Evolutionary conservation across 1,140 invertebrate species (phyloP), one percentile per base, ranked within the genome.

Genomic region (Delia radicum): DNA sequence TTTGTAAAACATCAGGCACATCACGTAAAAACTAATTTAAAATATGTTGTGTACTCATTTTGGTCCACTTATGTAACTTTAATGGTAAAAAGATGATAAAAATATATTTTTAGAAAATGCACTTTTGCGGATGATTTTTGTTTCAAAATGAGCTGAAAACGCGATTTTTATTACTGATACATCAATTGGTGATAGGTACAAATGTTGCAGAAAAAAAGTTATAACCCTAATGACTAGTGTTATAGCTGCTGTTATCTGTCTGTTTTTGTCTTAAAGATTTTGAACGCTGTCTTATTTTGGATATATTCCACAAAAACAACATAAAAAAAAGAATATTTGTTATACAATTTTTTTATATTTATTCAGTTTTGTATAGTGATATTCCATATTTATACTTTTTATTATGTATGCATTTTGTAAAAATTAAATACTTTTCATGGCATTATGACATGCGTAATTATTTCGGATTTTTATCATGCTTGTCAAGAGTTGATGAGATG

Each of bases 401-500:
- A n/a, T 26, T 33, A 6, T 63, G 26, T 69, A 37, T 69, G 65
- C 65, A 69, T 69, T 69, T 69, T 69, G 65, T 69, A 63, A 73
- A 76, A 65, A 77, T 74, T 77, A 77, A 77, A 74, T 74, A 63
- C 76, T 27, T 77, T 77, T 73, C 69, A 77, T 74, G 76, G 48
- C 65, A 74, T 74, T 77, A 77, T 77, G 76, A 77, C 76, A 77
- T 74, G 65, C 73, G 73, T 77, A 77, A 77, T 77, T 77, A 77
- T 74, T 76, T 74, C 62, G 75, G 73, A 74, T 76, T 76, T 76
- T 76, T 76, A 76, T 76, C 63, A 74, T 76, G 37, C 18, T 74
- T 74, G 73, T 74, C 73, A 74, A 24, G 55, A 69, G 21, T 33
- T 69, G 65, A 62, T 74, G 73, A 74, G 46, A 55, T 73, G 46